phyloP scores from a whole-genome alignment of 1,140 invertebrate species.

The honey bee (Apis mellifera) region Amel_HAv3.1 CM009936.2:2411501-2412000 shows the following conservation, averaged over 20 bases:
- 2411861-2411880: conserved; percentile 22
- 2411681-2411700: conserved; percentile 37
- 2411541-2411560: conserved; percentile 74
- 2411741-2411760: conserved; percentile 3
- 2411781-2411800: conserved; percentile 29
- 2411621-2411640: conserved; percentile 43
- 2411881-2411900: conserved; percentile 38
- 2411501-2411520: conserved; percentile 56
- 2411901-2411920: conserved; percentile 22
- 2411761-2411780: conserved; percentile 14
- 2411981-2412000: conserved; percentile 35
- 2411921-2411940: conserved; percentile 34
- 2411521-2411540: conserved; percentile 64
- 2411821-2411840: conserved; percentile 54
- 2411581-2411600: conserved; percentile 59
- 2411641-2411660: conserved; percentile 35
- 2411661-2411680: conserved; percentile 17
- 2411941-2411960: background rate
- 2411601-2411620: conserved; percentile 52
- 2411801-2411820: conserved; percentile 40
- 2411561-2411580: conserved; percentile 69
- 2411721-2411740: background rate
- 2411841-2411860: conserved; percentile 17
- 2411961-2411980: conserved; percentile 40
- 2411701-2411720: conserved; percentile 16